Conservation (phyloP, 2,113 vertebrate genomes). For the Lipophrys pholis region DNA sequence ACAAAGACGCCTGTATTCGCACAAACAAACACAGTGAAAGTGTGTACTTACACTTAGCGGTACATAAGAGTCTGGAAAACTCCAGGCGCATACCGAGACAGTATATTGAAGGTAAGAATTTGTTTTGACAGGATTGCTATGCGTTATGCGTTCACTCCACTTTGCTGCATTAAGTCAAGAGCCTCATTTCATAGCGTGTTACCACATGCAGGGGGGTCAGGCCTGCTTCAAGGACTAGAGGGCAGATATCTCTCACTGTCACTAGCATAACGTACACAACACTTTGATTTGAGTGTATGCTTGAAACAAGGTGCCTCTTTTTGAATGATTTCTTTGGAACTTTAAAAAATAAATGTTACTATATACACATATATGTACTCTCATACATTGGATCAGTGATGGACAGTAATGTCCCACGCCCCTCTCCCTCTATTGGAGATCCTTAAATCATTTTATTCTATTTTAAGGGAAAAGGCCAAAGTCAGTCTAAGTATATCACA, state of each 20-base stretch:
- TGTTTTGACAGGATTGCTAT: not conserved
- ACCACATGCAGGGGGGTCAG: not conserved
- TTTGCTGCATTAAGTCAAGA: conserved; percentile 15
- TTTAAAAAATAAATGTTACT: too few species aligned
- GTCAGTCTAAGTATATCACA: too few species aligned
- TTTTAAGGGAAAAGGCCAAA: too few species aligned
- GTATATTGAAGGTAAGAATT: conserved; percentile 4
- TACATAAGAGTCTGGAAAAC: conserved; percentile 5
- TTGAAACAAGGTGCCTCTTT: not conserved
- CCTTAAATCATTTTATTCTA: too few species aligned
- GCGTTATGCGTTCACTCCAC: not conserved
- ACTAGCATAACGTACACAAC: not conserved
- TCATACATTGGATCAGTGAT: too few species aligned
- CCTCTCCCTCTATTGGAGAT: too few species aligned
- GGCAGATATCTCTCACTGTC: not conserved
- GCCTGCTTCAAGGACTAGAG: not conserved
- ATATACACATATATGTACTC: too few species aligned
- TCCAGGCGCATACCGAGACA: not conserved
- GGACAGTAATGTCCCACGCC: too few species aligned
- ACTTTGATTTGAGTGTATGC: not conserved
- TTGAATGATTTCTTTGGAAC: too few species aligned
- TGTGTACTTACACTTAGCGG: not conserved
- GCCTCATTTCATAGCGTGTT: not conserved
- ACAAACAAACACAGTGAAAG: conserved; percentile 31
- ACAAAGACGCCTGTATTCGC: conserved; percentile 37